Evolutionary conservation across 2,797 vertebrate species (phyloP).

Genomic region (Cyprinodon diabolis): DNA sequence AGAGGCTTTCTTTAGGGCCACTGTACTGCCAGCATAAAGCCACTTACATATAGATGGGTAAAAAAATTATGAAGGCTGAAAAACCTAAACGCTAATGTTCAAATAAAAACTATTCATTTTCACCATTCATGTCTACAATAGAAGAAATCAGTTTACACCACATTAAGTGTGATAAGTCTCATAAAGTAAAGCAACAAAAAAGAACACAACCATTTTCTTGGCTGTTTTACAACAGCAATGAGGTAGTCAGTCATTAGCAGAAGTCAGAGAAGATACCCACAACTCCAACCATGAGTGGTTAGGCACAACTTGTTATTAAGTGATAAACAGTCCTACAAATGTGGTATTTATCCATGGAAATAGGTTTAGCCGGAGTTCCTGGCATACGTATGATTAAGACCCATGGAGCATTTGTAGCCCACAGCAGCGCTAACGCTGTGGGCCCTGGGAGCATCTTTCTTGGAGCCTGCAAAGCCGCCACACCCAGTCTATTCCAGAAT

Average conservation of each 20-base stretch:
- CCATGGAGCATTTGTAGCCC: slow-evolving; percentile 27
- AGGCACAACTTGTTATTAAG: slow-evolving; percentile 46
- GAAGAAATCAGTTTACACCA: background rate
- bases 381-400: slow-evolving; percentile 51
- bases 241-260: slow-evolving; percentile 54
- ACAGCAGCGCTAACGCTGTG: slow-evolving; percentile 23
- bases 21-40: slow-evolving; percentile 10
- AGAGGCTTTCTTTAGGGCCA: slow-evolving; percentile 61
- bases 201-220: slow-evolving; percentile 21
- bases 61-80: slow-evolving; percentile 5
- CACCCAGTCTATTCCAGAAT: slow-evolving; percentile 67
- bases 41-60: background rate
- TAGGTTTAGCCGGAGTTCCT: slow-evolving; percentile 21
- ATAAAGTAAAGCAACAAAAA: slow-evolving; percentile 19
- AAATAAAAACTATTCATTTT: slow-evolving; percentile 3
- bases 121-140: background rate
- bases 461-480: slow-evolving; percentile 51
- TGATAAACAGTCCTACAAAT: slow-evolving; percentile 41
- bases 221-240: slow-evolving; percentile 23
- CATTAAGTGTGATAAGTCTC: background rate
- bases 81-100: slow-evolving; percentile 30
- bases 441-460: slow-evolving; percentile 53
- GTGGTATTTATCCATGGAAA: slow-evolving; percentile 45
- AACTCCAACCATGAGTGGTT: slow-evolving; percentile 36
- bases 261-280: slow-evolving; percentile 29